phyloP scores from a whole-genome alignment of 2,113 vertebrate species.

The western clawed frog (Xenopus tropicalis) region DNA sequence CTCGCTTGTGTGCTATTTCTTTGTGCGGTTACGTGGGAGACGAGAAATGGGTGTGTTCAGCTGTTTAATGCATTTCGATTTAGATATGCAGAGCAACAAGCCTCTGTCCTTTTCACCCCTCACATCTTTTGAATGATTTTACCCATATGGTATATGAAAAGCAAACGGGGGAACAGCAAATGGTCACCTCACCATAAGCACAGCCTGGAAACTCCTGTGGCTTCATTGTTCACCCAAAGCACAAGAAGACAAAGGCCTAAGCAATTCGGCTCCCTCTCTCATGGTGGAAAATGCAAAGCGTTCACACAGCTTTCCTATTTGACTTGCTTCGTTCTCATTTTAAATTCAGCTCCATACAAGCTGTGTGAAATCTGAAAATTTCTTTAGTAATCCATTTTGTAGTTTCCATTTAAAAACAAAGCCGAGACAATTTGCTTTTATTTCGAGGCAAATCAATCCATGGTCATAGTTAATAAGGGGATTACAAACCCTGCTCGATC shows the following conservation, averaged over 20 bases:
- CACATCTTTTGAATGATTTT: conserved; percentile 33
- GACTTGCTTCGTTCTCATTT: conserved; percentile 85
- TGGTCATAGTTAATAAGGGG: conserved; percentile 95
- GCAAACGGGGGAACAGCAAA: conserved; percentile 56
- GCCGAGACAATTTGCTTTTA: conserved; percentile 89
- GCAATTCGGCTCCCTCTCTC: conserved; percentile 65
- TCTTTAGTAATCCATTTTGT: conserved; percentile 97
- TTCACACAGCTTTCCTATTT: conserved; percentile 70
- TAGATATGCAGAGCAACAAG: conserved; percentile 51
- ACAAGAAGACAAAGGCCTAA: conserved; percentile 68
- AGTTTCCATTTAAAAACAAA: conserved; percentile 92
- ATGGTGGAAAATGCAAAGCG: conserved; percentile 69
- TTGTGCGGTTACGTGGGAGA: conserved; percentile 55
- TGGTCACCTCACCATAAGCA: conserved; percentile 62
- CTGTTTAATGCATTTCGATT: conserved; percentile 68
- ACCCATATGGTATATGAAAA: conserved; percentile 51
- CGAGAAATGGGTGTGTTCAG: conserved; percentile 61
- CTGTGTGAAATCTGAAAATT: conserved; percentile 78
- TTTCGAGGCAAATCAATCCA: conserved; percentile 87
- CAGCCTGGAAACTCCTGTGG: conserved; percentile 71
- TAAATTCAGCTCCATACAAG: conserved; percentile 78
- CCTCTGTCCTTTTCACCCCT: conserved; percentile 48
- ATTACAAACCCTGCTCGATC: conserved; percentile 89
- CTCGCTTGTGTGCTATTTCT: conserved; percentile 62
- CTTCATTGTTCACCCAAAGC: conserved; percentile 70